Conservation (phyloP, 2,888 invertebrate species). For the Chirona hameri region DNA sequence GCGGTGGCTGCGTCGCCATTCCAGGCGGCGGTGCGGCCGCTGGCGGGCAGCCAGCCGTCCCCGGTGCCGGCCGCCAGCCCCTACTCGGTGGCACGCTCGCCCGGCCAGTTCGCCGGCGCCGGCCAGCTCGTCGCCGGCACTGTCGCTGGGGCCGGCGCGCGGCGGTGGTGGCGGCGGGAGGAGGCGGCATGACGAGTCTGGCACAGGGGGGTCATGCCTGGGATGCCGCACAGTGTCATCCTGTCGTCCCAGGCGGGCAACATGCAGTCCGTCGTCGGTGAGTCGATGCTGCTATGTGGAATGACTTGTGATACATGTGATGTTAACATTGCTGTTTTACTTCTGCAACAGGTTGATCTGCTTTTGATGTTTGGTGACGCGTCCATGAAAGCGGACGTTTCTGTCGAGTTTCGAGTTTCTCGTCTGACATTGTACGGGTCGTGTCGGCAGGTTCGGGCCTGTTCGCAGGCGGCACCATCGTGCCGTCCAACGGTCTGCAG, state of each 20-base stretch:
- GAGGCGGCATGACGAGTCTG: not conserved
- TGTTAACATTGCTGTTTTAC: too few species aligned
- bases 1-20: conserved; percentile 22
- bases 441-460: not conserved
- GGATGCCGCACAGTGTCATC: not conserved
- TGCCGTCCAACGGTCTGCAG: conserved; percentile 9
- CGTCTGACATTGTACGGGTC: too few species aligned
- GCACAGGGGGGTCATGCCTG: not conserved
- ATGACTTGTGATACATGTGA: too few species aligned
- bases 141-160: conserved; percentile 1
- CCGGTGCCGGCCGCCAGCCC: conserved; percentile 27
- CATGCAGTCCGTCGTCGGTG: not conserved
- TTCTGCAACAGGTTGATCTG: not conserved
- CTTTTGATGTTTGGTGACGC: too few species aligned
- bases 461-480: not conserved
- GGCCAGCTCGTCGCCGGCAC: not conserved
- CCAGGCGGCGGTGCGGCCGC: conserved; percentile 12
- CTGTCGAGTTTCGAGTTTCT: not conserved
- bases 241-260: not conserved
- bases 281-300: not conserved
- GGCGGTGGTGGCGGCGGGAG: too few species aligned
- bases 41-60: not conserved
- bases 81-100: conserved; percentile 10
- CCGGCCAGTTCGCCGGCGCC: conserved; percentile 26
- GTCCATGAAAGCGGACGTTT: too few species aligned